Conservation (phyloP, 2,888 invertebrate species). For the Epiblema foenella region DNA sequence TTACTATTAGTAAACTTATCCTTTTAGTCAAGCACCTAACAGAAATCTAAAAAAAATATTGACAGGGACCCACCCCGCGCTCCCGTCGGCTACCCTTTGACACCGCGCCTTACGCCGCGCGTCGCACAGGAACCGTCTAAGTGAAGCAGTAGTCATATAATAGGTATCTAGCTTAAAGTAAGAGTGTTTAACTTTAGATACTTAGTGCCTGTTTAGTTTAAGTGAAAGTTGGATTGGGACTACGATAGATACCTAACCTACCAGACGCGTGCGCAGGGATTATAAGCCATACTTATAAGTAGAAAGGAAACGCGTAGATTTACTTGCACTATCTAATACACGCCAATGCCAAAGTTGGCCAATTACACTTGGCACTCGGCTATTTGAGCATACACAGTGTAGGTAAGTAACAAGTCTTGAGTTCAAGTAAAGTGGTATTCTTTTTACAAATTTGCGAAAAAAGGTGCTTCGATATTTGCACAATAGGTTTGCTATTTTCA, state of each 20-base stretch:
- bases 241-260: not conserved
- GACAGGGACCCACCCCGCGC: too few relatives aligned
- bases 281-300: not conserved
- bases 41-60: too few relatives aligned
- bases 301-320: constrained; percentile 19
- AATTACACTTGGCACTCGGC: not conserved
- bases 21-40: too few relatives aligned
- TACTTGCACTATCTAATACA: constrained; percentile 7
- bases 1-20: not conserved
- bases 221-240: constrained; percentile 36
- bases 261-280: constrained; percentile 16
- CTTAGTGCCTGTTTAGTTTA: constrained; percentile 6
- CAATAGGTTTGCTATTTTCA: too few relatives aligned
- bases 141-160: too few relatives aligned
- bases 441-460: too few relatives aligned
- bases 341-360: constrained; percentile 22
- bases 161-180: not conserved
- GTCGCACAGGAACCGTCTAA: too few relatives aligned
- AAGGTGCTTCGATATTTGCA: too few relatives aligned
- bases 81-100: too few relatives aligned
- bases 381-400: not conserved
- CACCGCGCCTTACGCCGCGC: too few relatives aligned
- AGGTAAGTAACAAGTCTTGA: too few relatives aligned
- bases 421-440: too few relatives aligned
- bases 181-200: not conserved